Evolutionary conservation across 2,113 vertebrate genomes (phyloP), one percentile per base, ranked within the genome.

Genomic region (Nesospiza acunhae): DNA sequence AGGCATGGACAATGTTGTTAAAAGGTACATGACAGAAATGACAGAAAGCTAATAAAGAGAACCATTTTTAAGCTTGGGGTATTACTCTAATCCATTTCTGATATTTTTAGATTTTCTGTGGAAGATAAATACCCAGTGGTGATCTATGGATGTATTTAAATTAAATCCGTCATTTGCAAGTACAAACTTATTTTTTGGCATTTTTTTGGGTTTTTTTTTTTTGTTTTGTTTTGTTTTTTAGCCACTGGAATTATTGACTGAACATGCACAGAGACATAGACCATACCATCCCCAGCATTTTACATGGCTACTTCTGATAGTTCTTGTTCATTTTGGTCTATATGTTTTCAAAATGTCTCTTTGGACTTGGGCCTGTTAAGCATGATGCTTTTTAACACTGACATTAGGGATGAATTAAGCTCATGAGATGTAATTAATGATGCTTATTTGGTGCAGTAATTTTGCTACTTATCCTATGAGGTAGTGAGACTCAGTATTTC

Each of bases 11-110:
- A 19, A 2, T 42, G 9, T 62, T 74, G 46, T 88, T 33, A 44
- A 49, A 69, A 75, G 33, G 7, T 26, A 17, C 3, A 5, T 64
- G 15, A 8, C 33, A 74, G 76, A n/a, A 74, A 6, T 64, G 15
- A 8, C 33, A 74, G 76, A n/a, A 74, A 52, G 50, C 31, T 80
- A 9, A 37, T 69, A 6, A 53, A 37, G 70, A 19, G 17, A 37
- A 23, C 11, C 0, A 0, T 4, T 31, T 84, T 66, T 30, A 87
- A 86, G 21, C 30, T 86, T 67, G 24, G 4, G 9, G 0, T 74
- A 60, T 68, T 92, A 44, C 13, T 62, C 9, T 68, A 67, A 58
- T 56, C 12, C 9, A 67, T 7, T 86, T 84, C 21, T 67, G 68
- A 42, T 6, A 12, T 3, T 66, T 85, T 60, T 33, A 0, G 41